Base-by-base conservation (phyloP, 64 coral and sea anemone species). In the Trachythela sp. region DNA sequence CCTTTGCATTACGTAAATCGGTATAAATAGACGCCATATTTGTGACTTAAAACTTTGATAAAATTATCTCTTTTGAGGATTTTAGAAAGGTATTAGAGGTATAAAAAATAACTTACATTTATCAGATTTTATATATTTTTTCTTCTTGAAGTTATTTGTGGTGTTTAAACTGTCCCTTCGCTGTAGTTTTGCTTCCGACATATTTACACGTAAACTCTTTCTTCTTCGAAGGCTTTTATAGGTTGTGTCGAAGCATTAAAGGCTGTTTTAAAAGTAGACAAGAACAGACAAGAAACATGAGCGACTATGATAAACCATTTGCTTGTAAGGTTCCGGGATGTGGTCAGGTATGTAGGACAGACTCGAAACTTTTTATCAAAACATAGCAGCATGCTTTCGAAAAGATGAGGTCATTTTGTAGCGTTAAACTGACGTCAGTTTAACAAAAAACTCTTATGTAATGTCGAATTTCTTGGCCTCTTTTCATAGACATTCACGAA, bases 401-500 rank as follows among this genome's bases (percentile, higher is more conserved):
- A 84, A 56, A 90, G 92, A 84, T 92, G 85, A 87, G 88, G 60
- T 84, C 51, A 88, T 41, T 89, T 97, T 89, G 52, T 97, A 91
- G 94, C 92, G 94, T 92, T 80, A 94, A 83, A 92, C 77, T 87
- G 95, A 97, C 94, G 95, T 97, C 95, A 97, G 90, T 87, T 84
- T 40, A 89, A 80, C 64, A 92, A 77, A 91, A 94, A 52, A 88
- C 68, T 85, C 84, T 94, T 88, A 77, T 77, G 35, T 32, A 64
- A 64, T 64, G 54, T 87, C 39, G 38, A 40, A 13, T 17, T 86
- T 58, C 36, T 89, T 87, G 70, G 83, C 75, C 86, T 84, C 40
- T 60, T 88, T 91, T 40, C 43, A 36, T 67, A 97, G 95, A 92
- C 90, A 89, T 97, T 97, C 86, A 92, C 95, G 60, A 97, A 94